Base-by-base conservation (phyloP, 2,113 vertebrate genomes). In the Aspiorhynchus laticeps region DNA sequence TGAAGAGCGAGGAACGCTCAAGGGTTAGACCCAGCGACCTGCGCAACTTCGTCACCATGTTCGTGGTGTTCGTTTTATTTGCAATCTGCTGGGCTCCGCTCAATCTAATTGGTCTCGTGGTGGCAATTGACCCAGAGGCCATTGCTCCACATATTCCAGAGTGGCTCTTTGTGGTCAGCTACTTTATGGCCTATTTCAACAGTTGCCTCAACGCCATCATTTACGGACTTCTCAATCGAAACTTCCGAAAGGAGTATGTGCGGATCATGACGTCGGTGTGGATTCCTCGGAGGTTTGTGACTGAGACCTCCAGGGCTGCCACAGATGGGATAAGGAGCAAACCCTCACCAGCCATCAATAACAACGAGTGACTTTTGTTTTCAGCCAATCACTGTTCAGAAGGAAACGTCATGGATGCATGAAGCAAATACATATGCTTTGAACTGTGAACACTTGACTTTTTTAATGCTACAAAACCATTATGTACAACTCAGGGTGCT, bases 141-240 rank as follows among this genome's bases (percentile, higher is more conserved):
- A 94, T 98, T 89, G 96, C 93, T 14, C 96, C 96, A 24, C 96
- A 88, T 74, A 95, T 99, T 89, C 97, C 97, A 0, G 96, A 97
- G 83, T 97, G 96, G 95, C 93, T 99, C 6, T 98, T 99, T 67
- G 95, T 98, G 61, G 90, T 96, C 73, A 98, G 97, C 92, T 98
- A 97, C 93, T 97, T 98, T 90, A 97, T 98, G 96, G 97, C 96
- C 87, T 99, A 98, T 91, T 98, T 98, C 91, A 98, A 98, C 88
- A 98, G 97, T 92, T 98, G 97, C 95, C 96, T 98, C 91, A 98
- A 98, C 1, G 96, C 97, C 90, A 93, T 98, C 89, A 94, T 97
- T 91, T 98, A 97, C 0, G 97, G 97, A 91, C 93, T 99, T 67
- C 96, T 98, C 85, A 98, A 99, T 91, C 94, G 96, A 92, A 98